Evolutionary conservation across 1,140 invertebrate species (phyloP), one percentile per base, ranked within the genome.

Genomic region (Drosophila pseudoananassae): DNA sequence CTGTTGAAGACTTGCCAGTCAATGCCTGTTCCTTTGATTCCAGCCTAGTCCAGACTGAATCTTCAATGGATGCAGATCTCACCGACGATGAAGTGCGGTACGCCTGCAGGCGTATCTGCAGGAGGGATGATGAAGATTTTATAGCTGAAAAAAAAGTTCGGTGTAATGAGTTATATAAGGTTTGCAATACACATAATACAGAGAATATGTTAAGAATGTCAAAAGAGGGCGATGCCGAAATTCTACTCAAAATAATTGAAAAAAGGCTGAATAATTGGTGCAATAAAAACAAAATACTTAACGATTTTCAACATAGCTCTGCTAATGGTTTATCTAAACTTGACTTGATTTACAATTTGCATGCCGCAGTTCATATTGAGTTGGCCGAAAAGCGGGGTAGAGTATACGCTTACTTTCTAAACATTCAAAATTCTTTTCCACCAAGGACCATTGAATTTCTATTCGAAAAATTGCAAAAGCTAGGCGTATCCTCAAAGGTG

Each of bases 401-500:
- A 3, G 58, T 65, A 1, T 66, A 66, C 25, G 38, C 63, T 0
- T 66, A 43, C 17, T 63, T 66, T 9, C 17, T 52, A 23, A 31
- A 51, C 1, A 40, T 50, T 1, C 1, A 43, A 17, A 31, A 33
- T 3, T 8, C 51, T 14, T 23, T 9, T 0, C n/a, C 20, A 1
- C 10, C 23, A 20, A 15, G 6, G 8, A 20, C 8, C 20, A 3
- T 10, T 15, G 4, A 9, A 10, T 14, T 17, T 10, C n/a, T 64
- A 7, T 66, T 17, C 25, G 0, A 8, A 10, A 66, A 66, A 8
- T 46, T 66, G 15, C 1, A 45, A 15, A 43, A 2, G 1, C 0
- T 66, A 4, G 27, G 63, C 4, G 25, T 65, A 7, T 64, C 63
- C 3, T 25, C 59, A n/a, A 66, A 52, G 14, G 15, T 65, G 23